Conservation (phyloP, 2,797 vertebrate genomes). For the Alexandromys oeconomus region DNA sequence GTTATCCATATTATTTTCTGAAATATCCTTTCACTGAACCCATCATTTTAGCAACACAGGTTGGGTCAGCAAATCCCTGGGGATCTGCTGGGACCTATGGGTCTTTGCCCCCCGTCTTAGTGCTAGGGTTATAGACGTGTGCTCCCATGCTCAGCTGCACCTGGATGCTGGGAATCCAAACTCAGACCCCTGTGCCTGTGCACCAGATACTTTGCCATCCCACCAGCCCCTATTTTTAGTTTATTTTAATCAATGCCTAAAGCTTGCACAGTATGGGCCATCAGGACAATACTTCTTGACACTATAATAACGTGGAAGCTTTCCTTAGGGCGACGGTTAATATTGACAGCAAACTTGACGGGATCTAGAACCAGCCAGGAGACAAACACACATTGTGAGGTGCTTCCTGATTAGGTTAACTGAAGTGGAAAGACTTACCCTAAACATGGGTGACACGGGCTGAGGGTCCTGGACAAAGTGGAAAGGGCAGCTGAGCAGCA, state of each 20-base stretch:
- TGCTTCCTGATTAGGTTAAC: neutral
- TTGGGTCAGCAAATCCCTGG: neutral
- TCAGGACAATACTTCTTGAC: neutral
- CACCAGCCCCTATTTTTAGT: neutral
- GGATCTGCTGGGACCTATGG: neutral
- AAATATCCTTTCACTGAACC: neutral
- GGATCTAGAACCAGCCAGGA: neutral
- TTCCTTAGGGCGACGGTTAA: fast-evolving
- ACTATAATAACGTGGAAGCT: too few species aligned
- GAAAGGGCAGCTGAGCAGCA: neutral
- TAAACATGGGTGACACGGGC: neutral
- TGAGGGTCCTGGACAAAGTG: neutral
- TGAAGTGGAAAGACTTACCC: neutral
- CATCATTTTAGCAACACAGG: neutral
- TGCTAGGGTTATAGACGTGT: neutral
- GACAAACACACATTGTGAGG: neutral
- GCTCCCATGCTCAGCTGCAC: neutral
- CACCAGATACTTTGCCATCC: neutral
- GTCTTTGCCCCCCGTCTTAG: neutral
- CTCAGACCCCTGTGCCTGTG: neutral
- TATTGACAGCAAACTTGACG: too few species aligned
- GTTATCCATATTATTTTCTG: neutral
- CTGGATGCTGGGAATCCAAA: neutral
- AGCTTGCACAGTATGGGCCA: neutral
- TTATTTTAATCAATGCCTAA: neutral